phyloP scores from a whole-genome alignment of 35 echinoderm and acorn worm species.

The Acanthaster planci region DNA sequence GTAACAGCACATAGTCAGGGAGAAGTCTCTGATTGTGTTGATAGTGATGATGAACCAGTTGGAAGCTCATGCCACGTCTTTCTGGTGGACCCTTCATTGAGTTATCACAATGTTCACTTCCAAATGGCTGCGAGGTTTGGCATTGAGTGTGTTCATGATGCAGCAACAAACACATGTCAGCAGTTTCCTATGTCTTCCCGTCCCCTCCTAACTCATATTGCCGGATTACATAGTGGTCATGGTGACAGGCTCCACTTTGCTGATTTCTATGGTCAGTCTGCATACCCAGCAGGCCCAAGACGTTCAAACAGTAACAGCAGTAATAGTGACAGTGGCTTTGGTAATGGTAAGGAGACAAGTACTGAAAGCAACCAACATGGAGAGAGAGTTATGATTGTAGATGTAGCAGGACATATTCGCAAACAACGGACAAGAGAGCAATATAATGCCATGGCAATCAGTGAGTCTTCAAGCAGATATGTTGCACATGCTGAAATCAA shows the following conservation, averaged over 20 bases:
- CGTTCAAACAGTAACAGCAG: constrained; percentile 95
- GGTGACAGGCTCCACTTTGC: constrained; percentile 63
- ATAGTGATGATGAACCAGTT: constrained; percentile 79
- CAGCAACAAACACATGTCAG: constrained; percentile 71
- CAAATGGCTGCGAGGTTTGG: constrained; percentile 78
- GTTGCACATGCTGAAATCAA: constrained; percentile 59
- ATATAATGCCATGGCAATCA: not conserved
- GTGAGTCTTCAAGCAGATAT: constrained; percentile 27
- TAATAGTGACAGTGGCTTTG: constrained; percentile 98
- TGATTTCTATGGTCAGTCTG: constrained; percentile 73
- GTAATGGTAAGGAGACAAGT: constrained; percentile 71
- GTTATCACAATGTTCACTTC: constrained; percentile 76
- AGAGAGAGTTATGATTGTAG: constrained; percentile 56
- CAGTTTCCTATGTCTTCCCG: constrained; percentile 81
- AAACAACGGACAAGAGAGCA: constrained; percentile 48
- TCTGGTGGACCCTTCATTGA: constrained; percentile 84
- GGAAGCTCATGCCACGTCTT: constrained; percentile 99
- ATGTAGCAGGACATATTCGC: constrained; percentile 80
- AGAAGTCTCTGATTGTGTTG: constrained; percentile 32
- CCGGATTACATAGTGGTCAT: constrained; percentile 74
- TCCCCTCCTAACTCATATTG: constrained; percentile 64
- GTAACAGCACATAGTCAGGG: constrained; percentile 76
- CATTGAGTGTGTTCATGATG: constrained; percentile 66
- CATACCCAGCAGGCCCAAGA: constrained; percentile 53
- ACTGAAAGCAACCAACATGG: constrained; percentile 47